Percentiles rank a stretch among this genome's conserved stretches.
These are phyloP conservation scores for Oscheius sp. DNA, from an alignment of 2,888 invertebrate species.

Conservation along the genomic window DNA sequence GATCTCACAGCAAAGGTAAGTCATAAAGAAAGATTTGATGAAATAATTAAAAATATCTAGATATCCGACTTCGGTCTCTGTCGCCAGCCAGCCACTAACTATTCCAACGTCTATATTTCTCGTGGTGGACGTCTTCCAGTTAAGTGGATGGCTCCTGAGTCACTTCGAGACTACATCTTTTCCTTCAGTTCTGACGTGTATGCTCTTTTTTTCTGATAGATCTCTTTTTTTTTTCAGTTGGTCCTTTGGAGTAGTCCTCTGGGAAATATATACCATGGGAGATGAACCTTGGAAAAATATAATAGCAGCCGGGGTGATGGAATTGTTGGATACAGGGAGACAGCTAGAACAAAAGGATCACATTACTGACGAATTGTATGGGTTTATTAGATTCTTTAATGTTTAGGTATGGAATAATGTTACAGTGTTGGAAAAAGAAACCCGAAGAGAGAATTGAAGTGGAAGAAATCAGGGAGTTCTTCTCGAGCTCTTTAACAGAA, in stretches of 20 bases:
- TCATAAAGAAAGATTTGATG: neutral
- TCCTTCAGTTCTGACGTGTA: constrained; percentile 3
- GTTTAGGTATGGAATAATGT: constrained; percentile 1
- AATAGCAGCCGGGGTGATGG: neutral
- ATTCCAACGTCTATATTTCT: neutral
- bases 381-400: neutral
- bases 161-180: neutral
- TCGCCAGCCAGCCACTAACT: neutral
- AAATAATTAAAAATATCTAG: neutral
- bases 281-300: neutral
- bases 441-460: neutral
- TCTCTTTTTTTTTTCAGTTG: neutral
- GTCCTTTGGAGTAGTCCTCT: constrained; percentile 3
- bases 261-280: constrained; percentile 4
- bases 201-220: neutral
- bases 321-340: neutral
- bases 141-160: constrained; percentile 9
- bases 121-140: constrained; percentile 4
- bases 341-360: neutral
- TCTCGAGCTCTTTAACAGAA: neutral
- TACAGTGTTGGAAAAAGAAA: neutral
- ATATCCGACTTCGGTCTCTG: constrained; percentile 10
- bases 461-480: constrained; percentile 1
- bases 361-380: neutral
- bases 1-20: neutral